phyloP scores from a whole-genome alignment of 2,888 invertebrate genomes.

The Andrena fulva region DNA sequence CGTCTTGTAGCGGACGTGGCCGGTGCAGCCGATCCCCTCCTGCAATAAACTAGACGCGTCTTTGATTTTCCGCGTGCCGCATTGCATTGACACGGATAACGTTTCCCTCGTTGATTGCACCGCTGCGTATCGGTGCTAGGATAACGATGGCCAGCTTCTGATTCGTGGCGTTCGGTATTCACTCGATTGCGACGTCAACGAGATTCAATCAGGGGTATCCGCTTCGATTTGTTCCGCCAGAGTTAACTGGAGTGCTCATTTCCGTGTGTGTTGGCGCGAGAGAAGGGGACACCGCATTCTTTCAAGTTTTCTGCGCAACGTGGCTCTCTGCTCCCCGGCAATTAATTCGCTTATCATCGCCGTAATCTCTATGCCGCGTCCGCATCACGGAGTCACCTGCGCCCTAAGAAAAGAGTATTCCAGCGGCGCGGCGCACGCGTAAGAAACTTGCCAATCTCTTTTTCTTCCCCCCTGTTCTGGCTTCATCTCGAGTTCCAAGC shows the following conservation, averaged over 20 bases:
- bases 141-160: too few relatives aligned
- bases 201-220: too few relatives aligned
- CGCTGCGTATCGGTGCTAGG: not conserved
- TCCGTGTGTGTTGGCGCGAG: not conserved
- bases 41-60: conserved; percentile 31
- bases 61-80: conserved; percentile 4
- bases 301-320: not conserved
- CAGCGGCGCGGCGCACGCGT: not conserved
- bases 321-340: not conserved
- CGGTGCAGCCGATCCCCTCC: conserved; percentile 26
- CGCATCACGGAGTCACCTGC: conserved; percentile 14
- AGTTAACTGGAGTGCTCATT: not conserved
- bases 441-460: conserved; percentile 23
- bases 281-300: not conserved
- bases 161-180: too few relatives aligned
- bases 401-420: conserved; percentile 31
- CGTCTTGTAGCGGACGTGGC: conserved; percentile 33
- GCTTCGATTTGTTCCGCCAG: too few relatives aligned
- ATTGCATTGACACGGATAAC: not conserved
- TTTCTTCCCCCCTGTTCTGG: conserved; percentile 3
- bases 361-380: not conserved
- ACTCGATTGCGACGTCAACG: too few relatives aligned
- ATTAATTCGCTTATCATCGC: conserved; percentile 32
- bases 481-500: conserved; percentile 14
- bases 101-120: conserved; percentile 14